Percentiles rank a stretch among this genome's conserved stretches.
These are phyloP conservation scores for Cydia fagiglandana DNA, from an alignment of 1,140 invertebrate species.

Conservation along the genomic window DNA sequence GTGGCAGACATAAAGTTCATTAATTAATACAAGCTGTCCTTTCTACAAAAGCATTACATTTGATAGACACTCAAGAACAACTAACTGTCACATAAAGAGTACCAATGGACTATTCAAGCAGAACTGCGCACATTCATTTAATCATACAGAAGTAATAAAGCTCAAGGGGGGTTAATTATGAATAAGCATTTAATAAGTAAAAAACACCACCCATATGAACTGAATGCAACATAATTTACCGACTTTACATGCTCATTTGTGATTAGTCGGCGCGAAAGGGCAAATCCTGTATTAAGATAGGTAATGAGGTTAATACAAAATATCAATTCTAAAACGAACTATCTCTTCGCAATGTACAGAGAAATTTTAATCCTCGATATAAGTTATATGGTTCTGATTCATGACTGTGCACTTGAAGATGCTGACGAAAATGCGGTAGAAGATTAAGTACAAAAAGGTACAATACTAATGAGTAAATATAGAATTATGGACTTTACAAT, in stretches of 20 bases:
- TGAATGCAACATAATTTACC: conserved; percentile 78
- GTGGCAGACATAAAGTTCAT: neutral
- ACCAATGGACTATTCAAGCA: conserved; percentile 50
- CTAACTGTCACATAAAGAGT: conserved; percentile 40
- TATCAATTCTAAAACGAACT: conserved; percentile 48
- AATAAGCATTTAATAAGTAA: conserved; percentile 76
- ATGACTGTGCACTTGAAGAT: conserved; percentile 46
- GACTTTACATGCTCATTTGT: conserved; percentile 78
- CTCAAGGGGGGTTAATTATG: conserved; percentile 77
- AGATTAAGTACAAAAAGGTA: conserved; percentile 74
- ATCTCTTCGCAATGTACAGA: conserved; percentile 43
- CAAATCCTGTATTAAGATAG: conserved; percentile 80
- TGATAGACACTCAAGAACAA: conserved; percentile 49
- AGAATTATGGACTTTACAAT: conserved; percentile 60
- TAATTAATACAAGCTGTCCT: conserved; percentile 15
- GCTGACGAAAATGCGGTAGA: conserved; percentile 76
- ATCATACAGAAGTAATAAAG: conserved; percentile 76
- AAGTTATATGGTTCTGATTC: conserved; percentile 58
- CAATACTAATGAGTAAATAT: conserved; percentile 61
- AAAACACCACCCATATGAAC: conserved; percentile 72
- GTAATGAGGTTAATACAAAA: conserved; percentile 77
- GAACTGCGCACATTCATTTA: conserved; percentile 64
- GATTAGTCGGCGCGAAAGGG: conserved; percentile 79
- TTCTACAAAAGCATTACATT: conserved; percentile 38
- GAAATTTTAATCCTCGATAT: conserved; percentile 59